phyloP scores from a whole-genome alignment of 2,797 vertebrate species.

The Rhodeus uyekii region DNA sequence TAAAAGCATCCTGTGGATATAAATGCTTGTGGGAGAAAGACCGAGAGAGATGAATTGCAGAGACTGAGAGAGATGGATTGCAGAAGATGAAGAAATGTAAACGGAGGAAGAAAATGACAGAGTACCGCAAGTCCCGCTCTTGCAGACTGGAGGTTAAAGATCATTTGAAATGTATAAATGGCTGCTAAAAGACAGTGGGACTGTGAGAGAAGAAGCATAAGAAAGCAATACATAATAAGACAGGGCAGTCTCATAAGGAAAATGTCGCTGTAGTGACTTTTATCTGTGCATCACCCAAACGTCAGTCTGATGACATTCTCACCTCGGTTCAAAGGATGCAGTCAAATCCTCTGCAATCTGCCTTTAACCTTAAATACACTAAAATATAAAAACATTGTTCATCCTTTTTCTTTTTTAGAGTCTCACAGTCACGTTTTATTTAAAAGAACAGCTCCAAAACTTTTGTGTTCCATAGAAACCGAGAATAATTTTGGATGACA shows the following conservation, averaged over 20 bases:
- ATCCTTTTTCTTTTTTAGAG: background rate
- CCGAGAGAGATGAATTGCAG: conserved; percentile 28
- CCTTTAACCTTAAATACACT: background rate
- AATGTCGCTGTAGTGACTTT: conserved; percentile 15
- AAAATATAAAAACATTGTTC: background rate
- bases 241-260: conserved; percentile 13
- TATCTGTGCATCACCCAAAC: conserved; percentile 1
- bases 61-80: conserved; percentile 58
- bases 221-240: conserved; percentile 31
- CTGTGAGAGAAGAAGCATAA: conserved; percentile 29
- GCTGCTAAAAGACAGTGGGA: conserved; percentile 46
- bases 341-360: background rate
- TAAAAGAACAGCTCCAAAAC: background rate
- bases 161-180: conserved; percentile 57
- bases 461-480: no score
- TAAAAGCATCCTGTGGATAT: conserved; percentile 37
- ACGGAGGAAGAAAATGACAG: conserved; percentile 60
- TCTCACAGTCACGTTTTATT: background rate
- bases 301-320: conserved; percentile 4
- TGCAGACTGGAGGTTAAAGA: conserved; percentile 56
- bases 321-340: background rate
- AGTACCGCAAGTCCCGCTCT: conserved; percentile 52
- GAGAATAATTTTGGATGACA: background rate
- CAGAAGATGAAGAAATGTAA: conserved; percentile 63
- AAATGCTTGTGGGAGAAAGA: conserved; percentile 33